Conservation (phyloP, 1,140 invertebrate species). For the Bicyclus anynana region DNA sequence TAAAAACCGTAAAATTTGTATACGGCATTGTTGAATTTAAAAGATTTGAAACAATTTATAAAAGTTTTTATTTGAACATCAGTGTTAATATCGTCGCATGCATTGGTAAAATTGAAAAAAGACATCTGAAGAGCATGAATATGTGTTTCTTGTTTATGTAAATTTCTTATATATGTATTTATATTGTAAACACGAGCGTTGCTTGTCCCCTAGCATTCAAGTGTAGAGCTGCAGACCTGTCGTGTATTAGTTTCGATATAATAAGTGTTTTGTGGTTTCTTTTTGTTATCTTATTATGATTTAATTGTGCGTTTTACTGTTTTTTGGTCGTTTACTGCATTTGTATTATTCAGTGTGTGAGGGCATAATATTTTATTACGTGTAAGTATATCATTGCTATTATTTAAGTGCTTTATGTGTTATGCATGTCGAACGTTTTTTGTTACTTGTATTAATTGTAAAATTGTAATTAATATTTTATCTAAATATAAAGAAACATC, state of each 20-base stretch:
- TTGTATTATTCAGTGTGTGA: slow-evolving; percentile 11
- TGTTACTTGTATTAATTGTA: slow-evolving; percentile 2
- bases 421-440: slow-evolving; percentile 27
- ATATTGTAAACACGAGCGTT: slow-evolving; percentile 49
- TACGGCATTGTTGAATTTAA: too few species aligned
- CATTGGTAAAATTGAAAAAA: not conserved
- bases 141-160: not conserved
- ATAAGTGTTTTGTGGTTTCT: slow-evolving; percentile 20
- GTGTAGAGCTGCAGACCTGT: slow-evolving; percentile 61
- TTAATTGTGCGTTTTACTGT: not conserved
- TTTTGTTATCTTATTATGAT: slow-evolving; percentile 2
- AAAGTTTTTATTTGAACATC: not conserved
- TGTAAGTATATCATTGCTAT: slow-evolving; percentile 19
- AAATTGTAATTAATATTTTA: not conserved
- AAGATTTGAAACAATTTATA: too few species aligned
- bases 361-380: slow-evolving; percentile 5
- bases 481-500: not conserved
- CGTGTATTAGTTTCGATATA: slow-evolving; percentile 29
- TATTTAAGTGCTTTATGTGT: slow-evolving; percentile 29
- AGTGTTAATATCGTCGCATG: not conserved
- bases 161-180: slow-evolving; percentile 5
- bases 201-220: slow-evolving; percentile 65
- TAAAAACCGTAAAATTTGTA: too few species aligned
- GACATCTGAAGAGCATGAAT: not conserved
- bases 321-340: slow-evolving; percentile 8